Base-by-base conservation (phyloP, 2,113 vertebrate species). In the Gallinago media region DNA sequence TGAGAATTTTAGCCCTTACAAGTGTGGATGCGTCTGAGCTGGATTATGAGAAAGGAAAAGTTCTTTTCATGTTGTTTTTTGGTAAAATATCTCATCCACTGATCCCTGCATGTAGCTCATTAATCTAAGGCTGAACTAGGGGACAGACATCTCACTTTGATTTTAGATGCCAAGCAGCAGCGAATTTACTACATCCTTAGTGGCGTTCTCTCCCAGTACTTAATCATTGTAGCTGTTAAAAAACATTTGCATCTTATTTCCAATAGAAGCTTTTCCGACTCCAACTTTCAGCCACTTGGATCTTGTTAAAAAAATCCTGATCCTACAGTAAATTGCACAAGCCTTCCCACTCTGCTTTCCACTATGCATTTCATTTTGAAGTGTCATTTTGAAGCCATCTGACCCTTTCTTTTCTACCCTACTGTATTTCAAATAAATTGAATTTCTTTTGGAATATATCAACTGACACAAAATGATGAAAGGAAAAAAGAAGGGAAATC, bases 361-460 rank as follows among this genome's bases (percentile, higher is more conserved):
- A 15, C 42, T 58, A 38, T 8, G 80, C 80, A 76, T 87, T 91
- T 91, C 56, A 91, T 92, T 91, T 70, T 15, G 40, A 67, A 84
- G 62, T 71, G 47, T n/a, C 85, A n/a, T 42, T 80, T 47, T 55
- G 46, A 72, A 83, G 58, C 62, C 79, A 21, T 18, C 88, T 90
- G 77, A 95, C 70, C 84, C 91, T 74, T 87, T 52, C 65, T 67
- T 87, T 56, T 46, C 87, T 49, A 19, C 77, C 42, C n/a, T 29
- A 8, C 84, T 73, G 71, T 91, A 94, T 89, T 95, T 94, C 94
- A 96, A 89, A 93, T 23, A 95, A 94, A 96, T 95, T 82, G 91
- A 40, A 87, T 95, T 96, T 58, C 62, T 88, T 68, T 34, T 46
- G 19, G 54, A 79, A 75, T 36, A 15, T 19, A 38, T 12, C 47